These are phyloP conservation scores for Euplexia lucipara DNA, from an alignment of 2,888 invertebrate species.

Conservation along the genomic window DNA sequence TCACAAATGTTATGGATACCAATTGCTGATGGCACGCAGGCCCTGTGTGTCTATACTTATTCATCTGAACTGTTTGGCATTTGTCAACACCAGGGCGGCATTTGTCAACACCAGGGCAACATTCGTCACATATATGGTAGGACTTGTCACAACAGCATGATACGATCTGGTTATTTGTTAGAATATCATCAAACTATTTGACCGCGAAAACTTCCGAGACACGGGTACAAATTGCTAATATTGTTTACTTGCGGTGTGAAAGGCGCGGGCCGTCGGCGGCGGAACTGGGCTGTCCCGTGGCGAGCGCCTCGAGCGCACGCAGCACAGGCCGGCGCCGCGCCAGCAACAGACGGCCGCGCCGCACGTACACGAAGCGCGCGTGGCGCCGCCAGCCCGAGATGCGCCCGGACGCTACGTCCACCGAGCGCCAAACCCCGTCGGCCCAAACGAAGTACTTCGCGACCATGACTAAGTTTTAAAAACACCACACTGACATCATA, in stretches of 20 bases:
- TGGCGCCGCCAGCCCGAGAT: slow-evolving; percentile 68
- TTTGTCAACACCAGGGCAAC: background rate
- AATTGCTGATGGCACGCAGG: too few species aligned
- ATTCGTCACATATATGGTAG: too few species aligned
- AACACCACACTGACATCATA: background rate
- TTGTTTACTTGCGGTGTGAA: slow-evolving; percentile 59
- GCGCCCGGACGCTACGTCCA: slow-evolving; percentile 59
- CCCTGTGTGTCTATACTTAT: too few species aligned
- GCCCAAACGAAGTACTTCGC: slow-evolving; percentile 68
- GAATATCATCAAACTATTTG: background rate
- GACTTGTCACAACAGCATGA: background rate
- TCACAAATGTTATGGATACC: too few species aligned
- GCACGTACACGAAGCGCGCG: slow-evolving; percentile 64
- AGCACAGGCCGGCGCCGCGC: slow-evolving; percentile 64
- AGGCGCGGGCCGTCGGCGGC: slow-evolving; percentile 66
- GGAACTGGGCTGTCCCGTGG: slow-evolving; percentile 52
- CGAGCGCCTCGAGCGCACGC: slow-evolving; percentile 69
- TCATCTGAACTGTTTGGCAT: too few species aligned
- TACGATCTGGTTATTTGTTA: background rate
- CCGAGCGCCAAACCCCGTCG: slow-evolving; percentile 73
- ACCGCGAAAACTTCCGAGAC: slow-evolving; percentile 5
- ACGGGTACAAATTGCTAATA: background rate
- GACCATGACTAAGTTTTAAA: slow-evolving; percentile 42
- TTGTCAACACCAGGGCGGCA: too few species aligned
- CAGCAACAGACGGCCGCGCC: slow-evolving; percentile 65